A percentile compares a stretch with the other conserved stretches of the same genome.
These are phyloP conservation scores for Cyclophora albipunctata DNA, from an alignment of 2,888 invertebrate species.

Conservation along the genomic window DNA sequence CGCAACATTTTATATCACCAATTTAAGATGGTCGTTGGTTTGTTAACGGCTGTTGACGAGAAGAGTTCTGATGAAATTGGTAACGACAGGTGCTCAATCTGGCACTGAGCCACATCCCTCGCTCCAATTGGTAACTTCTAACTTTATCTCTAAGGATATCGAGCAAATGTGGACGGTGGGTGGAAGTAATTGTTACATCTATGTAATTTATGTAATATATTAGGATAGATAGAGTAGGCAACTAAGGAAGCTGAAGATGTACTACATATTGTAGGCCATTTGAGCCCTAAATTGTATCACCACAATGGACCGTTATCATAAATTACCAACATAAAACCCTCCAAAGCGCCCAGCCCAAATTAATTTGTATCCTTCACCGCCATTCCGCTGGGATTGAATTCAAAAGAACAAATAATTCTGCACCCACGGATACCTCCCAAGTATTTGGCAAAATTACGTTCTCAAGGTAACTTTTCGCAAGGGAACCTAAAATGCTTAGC, in stretches of 20 bases:
- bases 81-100: slow-evolving; percentile 33
- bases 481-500: slow-evolving; percentile 18
- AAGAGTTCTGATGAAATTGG: slow-evolving; percentile 26
- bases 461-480: slow-evolving; percentile 24
- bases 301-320: no score
- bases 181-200: no score
- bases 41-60: slow-evolving; percentile 5
- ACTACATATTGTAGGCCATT: no score
- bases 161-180: no score
- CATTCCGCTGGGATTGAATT: no score
- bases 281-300: no score
- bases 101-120: slow-evolving; percentile 40
- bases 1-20: slow-evolving; percentile 27
- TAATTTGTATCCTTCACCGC: no score
- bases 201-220: no score
- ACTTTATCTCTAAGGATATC: slow-evolving; percentile 3
- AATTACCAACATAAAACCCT: no score
- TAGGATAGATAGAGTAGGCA: no score
- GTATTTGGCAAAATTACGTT: slow-evolving; percentile 7
- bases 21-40: slow-evolving; percentile 26
- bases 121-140: slow-evolving; percentile 23
- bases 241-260: no score
- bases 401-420: background rate
- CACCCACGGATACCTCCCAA: background rate
- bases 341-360: no score